These are phyloP conservation scores for Bettongia penicillata DNA, from an alignment of 2,113 vertebrate genomes.

Conservation along the genomic window DNA sequence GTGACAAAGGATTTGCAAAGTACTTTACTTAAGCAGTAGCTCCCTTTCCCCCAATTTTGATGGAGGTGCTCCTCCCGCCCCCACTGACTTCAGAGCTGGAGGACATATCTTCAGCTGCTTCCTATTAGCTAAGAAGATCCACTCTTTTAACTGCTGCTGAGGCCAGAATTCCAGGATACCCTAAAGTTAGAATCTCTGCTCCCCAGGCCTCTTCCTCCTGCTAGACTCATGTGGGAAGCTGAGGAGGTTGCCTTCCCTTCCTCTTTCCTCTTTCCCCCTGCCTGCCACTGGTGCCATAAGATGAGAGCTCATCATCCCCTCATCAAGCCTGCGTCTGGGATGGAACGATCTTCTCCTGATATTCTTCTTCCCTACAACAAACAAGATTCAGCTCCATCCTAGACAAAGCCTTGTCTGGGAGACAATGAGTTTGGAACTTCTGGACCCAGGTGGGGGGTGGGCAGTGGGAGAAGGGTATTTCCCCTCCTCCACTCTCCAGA, in stretches of 20 bases:
- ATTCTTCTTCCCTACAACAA: not conserved
- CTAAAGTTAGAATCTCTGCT: not conserved
- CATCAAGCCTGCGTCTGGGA: not conserved
- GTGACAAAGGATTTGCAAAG: not conserved
- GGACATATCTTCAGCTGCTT: not conserved
- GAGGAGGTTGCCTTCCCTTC: not conserved
- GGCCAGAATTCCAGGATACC: not conserved
- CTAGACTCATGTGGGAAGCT: not conserved
- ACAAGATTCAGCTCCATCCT: not conserved
- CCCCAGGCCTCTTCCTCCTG: not conserved
- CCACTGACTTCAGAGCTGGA: not conserved
- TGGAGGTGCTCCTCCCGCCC: not conserved
- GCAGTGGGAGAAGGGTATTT: not conserved
- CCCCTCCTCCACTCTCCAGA: not conserved
- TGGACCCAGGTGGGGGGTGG: not conserved
- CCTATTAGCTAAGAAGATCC: not conserved
- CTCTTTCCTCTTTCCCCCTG: not conserved
- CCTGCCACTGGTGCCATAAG: not conserved
- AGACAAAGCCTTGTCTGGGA: not conserved
- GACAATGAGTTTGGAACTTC: not conserved
- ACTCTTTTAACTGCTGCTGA: not conserved
- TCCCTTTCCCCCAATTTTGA: not conserved
- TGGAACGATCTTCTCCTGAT: not conserved
- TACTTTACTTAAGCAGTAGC: not conserved
- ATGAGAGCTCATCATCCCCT: not conserved